Evolutionary conservation across 2,113 vertebrate genomes (phyloP).

Genomic region (Lepus europaeus): DNA sequence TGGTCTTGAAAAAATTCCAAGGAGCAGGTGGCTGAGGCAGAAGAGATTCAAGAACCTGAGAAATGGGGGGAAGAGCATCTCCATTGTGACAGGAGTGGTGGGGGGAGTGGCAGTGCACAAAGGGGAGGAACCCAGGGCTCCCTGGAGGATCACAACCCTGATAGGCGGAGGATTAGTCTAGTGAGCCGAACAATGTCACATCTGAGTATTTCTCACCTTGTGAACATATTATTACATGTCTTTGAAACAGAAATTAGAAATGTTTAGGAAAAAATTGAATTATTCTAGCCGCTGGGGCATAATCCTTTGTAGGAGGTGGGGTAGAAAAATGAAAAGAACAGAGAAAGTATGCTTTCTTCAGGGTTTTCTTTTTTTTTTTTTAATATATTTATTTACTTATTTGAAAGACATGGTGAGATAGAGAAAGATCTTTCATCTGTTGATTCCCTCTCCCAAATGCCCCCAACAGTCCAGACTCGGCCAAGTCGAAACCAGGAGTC

Average conservation of each 20-base stretch:
- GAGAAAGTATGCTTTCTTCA: conserved; percentile 5
- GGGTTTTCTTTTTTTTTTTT: neutral
- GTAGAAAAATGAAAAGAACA: neutral
- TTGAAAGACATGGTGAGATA: too few relatives aligned
- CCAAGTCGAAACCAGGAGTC: too few relatives aligned
- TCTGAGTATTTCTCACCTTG: neutral
- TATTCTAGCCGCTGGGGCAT: conserved; percentile 23
- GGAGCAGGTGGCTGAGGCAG: neutral
- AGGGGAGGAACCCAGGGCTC: neutral
- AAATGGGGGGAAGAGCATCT: neutral
- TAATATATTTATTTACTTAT: too few relatives aligned
- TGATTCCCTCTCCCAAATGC: too few relatives aligned
- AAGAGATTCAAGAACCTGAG: conserved; percentile 15
- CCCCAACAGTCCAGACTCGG: too few relatives aligned
- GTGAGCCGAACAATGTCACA: neutral
- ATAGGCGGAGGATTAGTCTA: too few relatives aligned
- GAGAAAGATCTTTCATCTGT: too few relatives aligned
- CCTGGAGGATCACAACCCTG: neutral
- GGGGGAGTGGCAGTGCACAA: neutral
- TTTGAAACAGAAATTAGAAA: conserved; percentile 15
- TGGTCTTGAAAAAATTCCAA: neutral
- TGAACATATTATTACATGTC: neutral
- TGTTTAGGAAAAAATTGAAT: conserved; percentile 17
- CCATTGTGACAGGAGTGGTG: too few relatives aligned
- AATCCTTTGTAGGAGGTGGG: neutral